phyloP scores from a whole-genome alignment of 2,888 invertebrate genomes.

The Drosophila nr. fundita region DNA sequence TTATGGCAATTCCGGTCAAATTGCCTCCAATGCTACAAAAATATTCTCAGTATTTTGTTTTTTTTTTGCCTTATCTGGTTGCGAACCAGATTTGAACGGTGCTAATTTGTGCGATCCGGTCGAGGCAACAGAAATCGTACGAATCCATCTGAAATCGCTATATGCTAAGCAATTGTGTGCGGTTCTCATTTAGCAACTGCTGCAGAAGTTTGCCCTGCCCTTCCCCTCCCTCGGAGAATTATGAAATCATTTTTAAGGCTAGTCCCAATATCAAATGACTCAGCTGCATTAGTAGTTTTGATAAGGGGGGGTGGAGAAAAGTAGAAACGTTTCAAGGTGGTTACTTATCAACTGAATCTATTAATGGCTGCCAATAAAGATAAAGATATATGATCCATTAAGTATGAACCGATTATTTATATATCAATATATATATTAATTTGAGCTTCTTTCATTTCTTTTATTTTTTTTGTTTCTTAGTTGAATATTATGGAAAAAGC shows the following conservation, averaged over 20 bases:
- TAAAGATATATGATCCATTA: not conserved
- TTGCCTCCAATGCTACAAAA: conserved; percentile 4
- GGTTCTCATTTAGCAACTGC: conserved; percentile 59
- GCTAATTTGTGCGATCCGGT: conserved; percentile 60
- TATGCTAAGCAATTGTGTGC: conserved; percentile 60
- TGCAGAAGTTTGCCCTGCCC: not conserved
- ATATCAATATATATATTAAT: not conserved
- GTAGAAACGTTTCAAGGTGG: too few species aligned
- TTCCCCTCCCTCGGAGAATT: not conserved
- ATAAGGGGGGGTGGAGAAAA: not conserved
- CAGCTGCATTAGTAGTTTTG: not conserved
- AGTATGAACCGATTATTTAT: not conserved
- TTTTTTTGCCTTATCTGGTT: conserved; percentile 6
- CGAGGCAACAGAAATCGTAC: conserved; percentile 15
- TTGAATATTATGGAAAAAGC: conserved; percentile 87
- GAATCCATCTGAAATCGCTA: conserved; percentile 3
- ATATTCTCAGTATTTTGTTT: conserved; percentile 3
- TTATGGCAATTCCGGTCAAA: conserved; percentile 7
- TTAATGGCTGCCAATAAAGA: not conserved
- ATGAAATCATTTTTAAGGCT: conserved; percentile 9
- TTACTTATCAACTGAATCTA: not conserved
- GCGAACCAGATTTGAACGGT: conserved; percentile 52
- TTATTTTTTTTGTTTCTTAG: conserved; percentile 28
- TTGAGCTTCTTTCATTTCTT: not conserved
- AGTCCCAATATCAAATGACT: conserved; percentile 3